Evolutionary conservation across 2,888 invertebrate species (phyloP).

Genomic region (Lasioglossum calceatum): DNA sequence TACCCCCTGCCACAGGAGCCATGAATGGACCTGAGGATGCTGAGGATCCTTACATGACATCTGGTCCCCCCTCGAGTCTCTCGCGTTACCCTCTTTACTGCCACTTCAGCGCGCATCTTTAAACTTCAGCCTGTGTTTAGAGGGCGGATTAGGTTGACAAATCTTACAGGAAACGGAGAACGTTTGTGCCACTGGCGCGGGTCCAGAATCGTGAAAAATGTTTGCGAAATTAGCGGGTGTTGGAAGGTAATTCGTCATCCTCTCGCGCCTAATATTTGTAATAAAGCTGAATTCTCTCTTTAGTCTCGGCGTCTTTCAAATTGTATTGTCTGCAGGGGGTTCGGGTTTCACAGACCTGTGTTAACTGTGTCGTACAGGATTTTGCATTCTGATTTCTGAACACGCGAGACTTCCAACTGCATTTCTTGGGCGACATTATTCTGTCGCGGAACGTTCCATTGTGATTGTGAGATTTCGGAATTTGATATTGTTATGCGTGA

Average conservation of each 20-base stretch:
- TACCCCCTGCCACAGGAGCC: constrained; percentile 61
- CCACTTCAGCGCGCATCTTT: constrained; percentile 35
- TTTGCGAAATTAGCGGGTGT: neutral
- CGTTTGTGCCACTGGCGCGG: neutral
- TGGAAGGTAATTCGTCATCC: neutral
- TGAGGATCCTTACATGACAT: constrained; percentile 70
- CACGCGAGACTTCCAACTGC: neutral
- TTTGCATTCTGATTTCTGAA: neutral
- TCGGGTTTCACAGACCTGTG: neutral
- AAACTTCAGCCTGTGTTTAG: neutral
- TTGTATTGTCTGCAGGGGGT: neutral
- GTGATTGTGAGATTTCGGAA: neutral
- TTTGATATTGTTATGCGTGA: neutral
- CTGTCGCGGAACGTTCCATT: neutral
- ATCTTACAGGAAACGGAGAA: neutral
- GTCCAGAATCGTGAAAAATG: constrained; percentile 8
- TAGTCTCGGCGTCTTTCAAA: neutral
- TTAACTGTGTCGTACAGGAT: neutral
- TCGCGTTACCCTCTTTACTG: constrained; percentile 59
- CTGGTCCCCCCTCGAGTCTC: constrained; percentile 58
- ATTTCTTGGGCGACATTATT: neutral
- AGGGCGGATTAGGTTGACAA: neutral
- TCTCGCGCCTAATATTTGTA: neutral
- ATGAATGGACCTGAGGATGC: constrained; percentile 68
- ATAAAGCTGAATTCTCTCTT: neutral